Conservation (phyloP, 1,140 invertebrate species). For the Lithobius niger region DNA sequence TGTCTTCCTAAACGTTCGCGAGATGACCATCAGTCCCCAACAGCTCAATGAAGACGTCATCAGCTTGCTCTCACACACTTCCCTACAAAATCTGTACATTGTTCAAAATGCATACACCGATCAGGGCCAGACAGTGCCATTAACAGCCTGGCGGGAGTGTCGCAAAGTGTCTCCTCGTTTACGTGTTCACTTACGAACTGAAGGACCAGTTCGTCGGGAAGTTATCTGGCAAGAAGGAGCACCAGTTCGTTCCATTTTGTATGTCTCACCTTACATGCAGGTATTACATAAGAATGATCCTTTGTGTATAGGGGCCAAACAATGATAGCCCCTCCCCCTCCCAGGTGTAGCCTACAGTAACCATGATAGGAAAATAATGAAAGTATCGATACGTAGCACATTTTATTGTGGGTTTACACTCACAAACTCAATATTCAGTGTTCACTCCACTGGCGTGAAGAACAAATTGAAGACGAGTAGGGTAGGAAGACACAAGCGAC, state of each 20-base stretch:
- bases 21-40: slow-evolving; percentile 60
- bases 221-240: slow-evolving; percentile 43
- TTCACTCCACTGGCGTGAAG: too few relatives aligned
- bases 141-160: slow-evolving; percentile 30
- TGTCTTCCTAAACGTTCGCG: slow-evolving; percentile 57
- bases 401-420: too few relatives aligned
- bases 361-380: too few relatives aligned
- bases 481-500: too few relatives aligned
- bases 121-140: slow-evolving; percentile 16
- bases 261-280: slow-evolving; percentile 46
- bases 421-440: too few relatives aligned
- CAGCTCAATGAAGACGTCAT: slow-evolving; percentile 64
- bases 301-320: too few relatives aligned
- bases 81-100: slow-evolving; percentile 55
- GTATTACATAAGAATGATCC: slow-evolving; percentile 34
- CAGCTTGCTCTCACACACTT: slow-evolving; percentile 48
- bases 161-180: slow-evolving; percentile 25
- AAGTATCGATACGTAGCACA: too few relatives aligned
- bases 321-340: too few relatives aligned
- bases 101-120: slow-evolving; percentile 54
- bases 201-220: slow-evolving; percentile 27
- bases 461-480: too few relatives aligned
- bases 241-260: slow-evolving; percentile 50
- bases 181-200: slow-evolving; percentile 30
- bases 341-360: too few relatives aligned